These are phyloP conservation scores for Eugnorisma glareosa DNA, from an alignment of 2,888 invertebrate genomes.

Conservation along the genomic window DNA sequence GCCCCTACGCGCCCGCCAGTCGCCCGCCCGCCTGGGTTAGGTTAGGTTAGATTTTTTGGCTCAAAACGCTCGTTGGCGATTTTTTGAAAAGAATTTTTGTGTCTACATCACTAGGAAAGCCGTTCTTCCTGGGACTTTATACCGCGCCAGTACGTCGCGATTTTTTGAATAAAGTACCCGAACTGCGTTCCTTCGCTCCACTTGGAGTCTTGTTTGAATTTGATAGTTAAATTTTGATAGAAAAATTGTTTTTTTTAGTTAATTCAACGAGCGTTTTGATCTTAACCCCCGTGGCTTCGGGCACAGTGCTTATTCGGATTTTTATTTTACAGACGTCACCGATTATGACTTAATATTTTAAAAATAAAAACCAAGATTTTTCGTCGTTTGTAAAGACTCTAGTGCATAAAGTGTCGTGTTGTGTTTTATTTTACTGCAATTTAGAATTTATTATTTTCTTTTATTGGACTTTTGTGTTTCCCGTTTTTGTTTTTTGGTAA, in stretches of 20 bases:
- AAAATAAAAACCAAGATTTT: slow-evolving; percentile 80
- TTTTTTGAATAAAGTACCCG: slow-evolving; percentile 86
- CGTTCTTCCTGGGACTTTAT: slow-evolving; percentile 82
- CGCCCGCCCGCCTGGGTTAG: slow-evolving; percentile 90
- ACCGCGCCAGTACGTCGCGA: slow-evolving; percentile 84
- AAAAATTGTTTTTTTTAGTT: slow-evolving; percentile 69
- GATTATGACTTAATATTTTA: slow-evolving; percentile 81
- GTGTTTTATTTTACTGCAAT: slow-evolving; percentile 82
- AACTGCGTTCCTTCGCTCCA: slow-evolving; percentile 75
- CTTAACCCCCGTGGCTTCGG: slow-evolving; percentile 75
- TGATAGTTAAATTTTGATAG: slow-evolving; percentile 70
- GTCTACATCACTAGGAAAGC: slow-evolving; percentile 83
- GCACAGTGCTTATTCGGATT: slow-evolving; percentile 75
- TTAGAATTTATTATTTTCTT: slow-evolving; percentile 73
- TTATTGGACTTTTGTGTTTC: slow-evolving; percentile 85
- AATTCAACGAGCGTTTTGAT: slow-evolving; percentile 81
- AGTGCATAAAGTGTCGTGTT: slow-evolving; percentile 88
- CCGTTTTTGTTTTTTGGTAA: slow-evolving; percentile 84
- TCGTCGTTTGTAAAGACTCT: slow-evolving; percentile 81
- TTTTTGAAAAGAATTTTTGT: slow-evolving; percentile 87
- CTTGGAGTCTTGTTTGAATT: slow-evolving; percentile 82
- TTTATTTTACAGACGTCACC: slow-evolving; percentile 80
- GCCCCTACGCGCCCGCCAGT: slow-evolving; percentile 90
- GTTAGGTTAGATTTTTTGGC: slow-evolving; percentile 91
- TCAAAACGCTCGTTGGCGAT: slow-evolving; percentile 89